Conservation (phyloP, 2,113 vertebrate genomes). For the Cebus imitator region DNA sequence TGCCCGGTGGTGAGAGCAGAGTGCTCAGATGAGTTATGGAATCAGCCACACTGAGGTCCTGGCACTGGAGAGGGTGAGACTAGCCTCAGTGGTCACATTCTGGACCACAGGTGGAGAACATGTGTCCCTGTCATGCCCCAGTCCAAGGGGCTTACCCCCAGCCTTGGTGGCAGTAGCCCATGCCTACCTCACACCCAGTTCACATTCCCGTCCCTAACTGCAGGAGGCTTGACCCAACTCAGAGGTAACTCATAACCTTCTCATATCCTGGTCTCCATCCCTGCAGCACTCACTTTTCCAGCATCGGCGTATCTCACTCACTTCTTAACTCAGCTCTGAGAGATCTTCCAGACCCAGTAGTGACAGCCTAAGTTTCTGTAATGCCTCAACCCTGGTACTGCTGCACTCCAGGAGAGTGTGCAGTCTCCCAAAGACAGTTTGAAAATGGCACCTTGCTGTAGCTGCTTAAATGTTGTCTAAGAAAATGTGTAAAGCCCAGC, state of each 20-base stretch:
- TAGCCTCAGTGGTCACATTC: not conserved
- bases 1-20: not conserved
- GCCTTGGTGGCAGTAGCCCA: not conserved
- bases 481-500: not conserved
- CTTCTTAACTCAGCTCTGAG: not conserved
- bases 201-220: not conserved
- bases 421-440: not conserved
- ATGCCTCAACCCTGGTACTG: not conserved
- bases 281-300: not conserved
- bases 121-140: not conserved
- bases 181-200: not conserved
- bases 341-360: not conserved
- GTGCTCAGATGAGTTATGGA: too few relatives aligned
- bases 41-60: too few relatives aligned
- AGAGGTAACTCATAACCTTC: not conserved
- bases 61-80: not conserved
- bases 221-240: not conserved
- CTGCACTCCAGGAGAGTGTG: not conserved
- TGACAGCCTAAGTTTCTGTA: not conserved
- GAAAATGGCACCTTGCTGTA: not conserved
- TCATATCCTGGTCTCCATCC: not conserved
- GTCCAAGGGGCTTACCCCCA: not conserved
- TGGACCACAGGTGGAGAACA: not conserved
- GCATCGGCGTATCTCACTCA: not conserved
- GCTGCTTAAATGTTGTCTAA: not conserved